Evolutionary conservation across 2,113 vertebrate species (phyloP), one percentile per base, ranked within the genome.

Genomic region (Aleadryas rufinucha): DNA sequence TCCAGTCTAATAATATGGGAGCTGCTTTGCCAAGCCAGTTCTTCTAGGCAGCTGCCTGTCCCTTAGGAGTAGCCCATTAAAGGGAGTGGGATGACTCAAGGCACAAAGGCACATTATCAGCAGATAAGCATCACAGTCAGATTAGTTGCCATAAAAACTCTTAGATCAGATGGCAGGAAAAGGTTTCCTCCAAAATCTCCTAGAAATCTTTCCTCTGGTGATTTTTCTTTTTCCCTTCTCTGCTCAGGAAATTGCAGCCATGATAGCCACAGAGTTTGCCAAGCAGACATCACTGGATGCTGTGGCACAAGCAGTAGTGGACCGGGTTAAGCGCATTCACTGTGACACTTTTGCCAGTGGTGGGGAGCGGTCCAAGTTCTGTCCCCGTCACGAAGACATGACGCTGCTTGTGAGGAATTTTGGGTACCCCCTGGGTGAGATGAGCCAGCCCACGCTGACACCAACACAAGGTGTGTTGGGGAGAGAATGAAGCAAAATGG

Each of bases 201-300:
- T 78, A 45, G 72, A 77, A 31, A 6, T 82, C 22, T n/a, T 70
- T 39, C 18, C 12, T 53, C 10, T 31, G 24, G 22, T 59, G 27
- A 52, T 54, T n/a, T 13, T 18, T 57, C 21, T 7, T 26, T 7
- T 8, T 3, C 3, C 2, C 8, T 59, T 68, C 7, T 8, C 2
- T 30, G 57, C 60, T n/a, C 81, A 99, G 99, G 99, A 99, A 91
- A 99, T 99, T 3, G 99, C 99, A 42, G 99, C 99, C 63, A 99
- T 99, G 98, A 99, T 99, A 80, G 99, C 99, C 65, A 99, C 99
- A 0, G 99, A 99, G 97, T 98, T 99, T 95, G 99, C 99, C 89
- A 99, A 98, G 98, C 99, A 99, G 98, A 98, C 93, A 1, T 99
- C 97, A 2, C 97, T 99, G 96, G 99, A 99, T 61, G 98, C 98